phyloP scores from a whole-genome alignment of 2,888 invertebrate genomes.

The Microchrysa polita region DNA sequence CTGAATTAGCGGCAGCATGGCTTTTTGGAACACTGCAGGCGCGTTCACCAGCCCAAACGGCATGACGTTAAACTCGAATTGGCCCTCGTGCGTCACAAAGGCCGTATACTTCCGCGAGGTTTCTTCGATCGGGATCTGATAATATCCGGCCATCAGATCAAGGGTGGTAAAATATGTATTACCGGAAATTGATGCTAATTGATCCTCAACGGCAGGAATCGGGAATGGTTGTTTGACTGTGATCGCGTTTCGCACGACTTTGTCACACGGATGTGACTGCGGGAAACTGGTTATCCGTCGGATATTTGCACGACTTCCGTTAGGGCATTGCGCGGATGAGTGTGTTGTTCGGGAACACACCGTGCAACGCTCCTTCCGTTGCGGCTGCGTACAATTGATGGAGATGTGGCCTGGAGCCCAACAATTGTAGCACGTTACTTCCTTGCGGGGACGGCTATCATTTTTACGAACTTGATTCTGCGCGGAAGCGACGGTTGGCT shows the following conservation, averaged over 20 bases:
- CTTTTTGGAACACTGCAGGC: too few species aligned
- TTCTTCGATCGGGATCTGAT: too few species aligned
- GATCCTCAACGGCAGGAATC: slow-evolving; percentile 53
- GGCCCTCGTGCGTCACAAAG: too few species aligned
- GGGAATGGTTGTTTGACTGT: slow-evolving; percentile 51
- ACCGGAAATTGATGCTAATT: slow-evolving; percentile 21
- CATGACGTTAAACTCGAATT: too few species aligned
- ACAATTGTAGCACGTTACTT: slow-evolving; percentile 1
- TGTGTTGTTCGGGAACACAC: slow-evolving; percentile 15
- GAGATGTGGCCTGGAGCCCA: slow-evolving; percentile 13
- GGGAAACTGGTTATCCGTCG: background rate
- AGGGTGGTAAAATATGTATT: background rate
- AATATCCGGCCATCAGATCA: too few species aligned
- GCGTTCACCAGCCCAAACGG: too few species aligned
- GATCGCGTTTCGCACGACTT: slow-evolving; percentile 50
- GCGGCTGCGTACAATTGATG: slow-evolving; percentile 27
- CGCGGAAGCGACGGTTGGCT: too few species aligned
- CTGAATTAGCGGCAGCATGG: too few species aligned
- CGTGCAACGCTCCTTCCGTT: slow-evolving; percentile 18
- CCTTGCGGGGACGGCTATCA: background rate
- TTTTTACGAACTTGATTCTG: too few species aligned
- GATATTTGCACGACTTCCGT: background rate
- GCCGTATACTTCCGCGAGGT: too few species aligned
- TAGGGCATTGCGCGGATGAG: background rate
- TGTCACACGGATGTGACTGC: background rate